Evolutionary conservation across 2,113 vertebrate genomes (phyloP), one percentile per base, ranked within the genome.

Genomic region (Actenoides lindsayi): DNA sequence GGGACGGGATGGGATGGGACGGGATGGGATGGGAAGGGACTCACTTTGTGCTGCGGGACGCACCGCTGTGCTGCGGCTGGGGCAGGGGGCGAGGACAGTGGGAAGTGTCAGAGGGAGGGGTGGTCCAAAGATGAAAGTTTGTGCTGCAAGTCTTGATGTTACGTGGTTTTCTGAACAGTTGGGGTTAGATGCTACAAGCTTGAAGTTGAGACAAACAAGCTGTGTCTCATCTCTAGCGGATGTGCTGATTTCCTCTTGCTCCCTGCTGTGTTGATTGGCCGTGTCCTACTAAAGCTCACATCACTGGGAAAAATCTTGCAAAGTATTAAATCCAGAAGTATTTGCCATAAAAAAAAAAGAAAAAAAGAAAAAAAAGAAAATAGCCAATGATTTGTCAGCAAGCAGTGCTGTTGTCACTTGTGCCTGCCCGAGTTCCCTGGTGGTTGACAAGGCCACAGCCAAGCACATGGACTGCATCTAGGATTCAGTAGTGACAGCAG

Each of bases 41-140:
- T 7, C 70, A 25, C 24, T 18, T 31, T 27, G 28, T 64, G 64
- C 51, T 27, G 1, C 5, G 50, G 65, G 51, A 31, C 19, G 12
- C 37, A 11, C 21, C 11, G 3, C 21, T 13, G 27, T 1, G 6
- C 70, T 46, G 51, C 8, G 2, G 37, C 13, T 33, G 10, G 24
- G 73, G 48, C 48, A n/a, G 19, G 19, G n/a, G 1, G 1, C 20
- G 42, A 54, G 57, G 42, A 2, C 71, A 37, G 28, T 1, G 0
- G 12, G 41, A 24, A 23, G 67, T 53, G 11, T 0, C 0, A 44
- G 56, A 25, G 37, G n/a, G 39, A 31, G 41, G 16, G 4, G 1
- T 27, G 20, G 42, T 35, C 31, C 56, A n/a, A 46, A 84, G 83
- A 2, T 20, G 19, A 20, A 71, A 31, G 13, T 28, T 73, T 64